Evolutionary conservation across 2,797 vertebrate genomes (phyloP).

Genomic region (Vipera latastei): DNA sequence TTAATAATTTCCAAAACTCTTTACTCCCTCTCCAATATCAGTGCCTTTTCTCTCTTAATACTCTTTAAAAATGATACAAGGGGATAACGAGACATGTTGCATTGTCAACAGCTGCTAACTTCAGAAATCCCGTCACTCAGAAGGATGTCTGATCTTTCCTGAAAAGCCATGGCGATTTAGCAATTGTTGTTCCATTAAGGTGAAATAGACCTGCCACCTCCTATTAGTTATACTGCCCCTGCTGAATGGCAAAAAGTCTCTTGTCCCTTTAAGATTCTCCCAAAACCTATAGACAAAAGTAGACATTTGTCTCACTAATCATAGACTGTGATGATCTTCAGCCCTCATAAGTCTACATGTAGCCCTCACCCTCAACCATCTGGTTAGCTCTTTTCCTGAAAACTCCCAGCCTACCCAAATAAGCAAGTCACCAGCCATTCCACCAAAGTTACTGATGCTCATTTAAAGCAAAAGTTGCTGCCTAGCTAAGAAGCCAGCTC

Average conservation of each 20-base stretch:
- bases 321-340: not conserved
- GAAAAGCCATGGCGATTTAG: not conserved
- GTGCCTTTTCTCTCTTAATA: not conserved
- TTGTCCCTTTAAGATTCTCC: not conserved
- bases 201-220: too few species aligned
- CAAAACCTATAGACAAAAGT: not conserved
- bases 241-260: not conserved
- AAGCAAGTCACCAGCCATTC: conserved; percentile 6
- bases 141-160: not conserved
- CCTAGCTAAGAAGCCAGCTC: not conserved
- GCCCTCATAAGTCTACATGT: not conserved
- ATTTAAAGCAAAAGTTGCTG: not conserved
- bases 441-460: not conserved
- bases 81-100: not conserved
- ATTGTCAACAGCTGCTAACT: not conserved
- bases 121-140: not conserved
- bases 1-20: not conserved
- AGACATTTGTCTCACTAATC: not conserved
- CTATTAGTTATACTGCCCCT: not conserved
- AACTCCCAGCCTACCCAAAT: conserved; percentile 4
- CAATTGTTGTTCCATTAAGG: not conserved
- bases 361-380: not conserved
- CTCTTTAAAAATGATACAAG: not conserved
- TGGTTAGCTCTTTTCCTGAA: not conserved
- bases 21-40: not conserved